Percentiles rank a stretch among this genome's conserved stretches.
Evolutionary conservation across 1,140 invertebrate genomes (phyloP).

Genomic region (Neotoxoptera formosana): DNA sequence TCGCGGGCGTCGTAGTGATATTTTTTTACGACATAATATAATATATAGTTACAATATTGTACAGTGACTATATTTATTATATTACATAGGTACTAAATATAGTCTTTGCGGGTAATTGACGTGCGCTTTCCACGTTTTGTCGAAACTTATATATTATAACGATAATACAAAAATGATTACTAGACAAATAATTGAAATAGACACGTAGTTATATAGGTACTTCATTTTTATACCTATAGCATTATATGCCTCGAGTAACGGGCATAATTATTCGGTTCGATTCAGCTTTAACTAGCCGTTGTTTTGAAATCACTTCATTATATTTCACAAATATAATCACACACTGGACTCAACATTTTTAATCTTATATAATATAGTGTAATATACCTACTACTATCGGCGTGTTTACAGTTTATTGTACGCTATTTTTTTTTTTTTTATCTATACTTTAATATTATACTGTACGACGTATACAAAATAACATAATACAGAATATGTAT

Average conservation of each 20-base stretch:
- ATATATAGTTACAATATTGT: neutral
- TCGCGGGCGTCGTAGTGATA: neutral
- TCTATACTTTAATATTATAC: neutral
- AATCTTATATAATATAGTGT: neutral
- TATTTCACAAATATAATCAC: neutral
- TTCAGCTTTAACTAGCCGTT: neutral
- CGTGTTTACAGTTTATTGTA: neutral
- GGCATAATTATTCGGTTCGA: neutral
- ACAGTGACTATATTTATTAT: too few relatives aligned
- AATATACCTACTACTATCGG: neutral
- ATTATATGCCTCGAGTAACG: neutral
- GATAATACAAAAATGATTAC: neutral
- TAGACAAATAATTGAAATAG: constrained; percentile 24
- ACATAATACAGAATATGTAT: too few relatives aligned
- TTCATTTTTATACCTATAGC: constrained; percentile 19
- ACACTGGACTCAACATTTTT: neutral
- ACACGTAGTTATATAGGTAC: neutral
- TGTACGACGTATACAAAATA: neutral
- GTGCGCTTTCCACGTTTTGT: constrained; percentile 8
- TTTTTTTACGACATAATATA: neutral
- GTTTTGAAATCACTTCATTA: constrained; percentile 25
- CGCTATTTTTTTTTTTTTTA: neutral
- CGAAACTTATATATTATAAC: neutral
- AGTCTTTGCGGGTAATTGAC: neutral
- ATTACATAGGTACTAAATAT: too few relatives aligned